Conservation (phyloP, 1,140 invertebrate species). For the Nasonia longicornis region DNA sequence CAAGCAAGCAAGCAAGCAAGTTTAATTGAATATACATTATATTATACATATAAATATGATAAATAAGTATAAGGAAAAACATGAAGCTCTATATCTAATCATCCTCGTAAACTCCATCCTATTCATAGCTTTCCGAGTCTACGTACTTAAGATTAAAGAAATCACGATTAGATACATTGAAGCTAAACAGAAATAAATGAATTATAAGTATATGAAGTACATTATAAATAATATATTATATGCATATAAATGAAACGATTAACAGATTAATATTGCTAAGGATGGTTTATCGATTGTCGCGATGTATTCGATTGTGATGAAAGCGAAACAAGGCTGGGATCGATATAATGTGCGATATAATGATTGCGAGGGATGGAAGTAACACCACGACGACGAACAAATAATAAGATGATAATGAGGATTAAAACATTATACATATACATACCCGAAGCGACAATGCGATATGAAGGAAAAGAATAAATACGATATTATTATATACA, state of each 20-base stretch:
- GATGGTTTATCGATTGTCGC: slow-evolving; percentile 28
- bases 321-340: neutral
- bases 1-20: slow-evolving; percentile 7
- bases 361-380: neutral
- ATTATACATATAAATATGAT: slow-evolving; percentile 1
- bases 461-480: slow-evolving; percentile 51
- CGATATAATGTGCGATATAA: neutral
- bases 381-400: slow-evolving; percentile 32
- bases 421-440: slow-evolving; percentile 54
- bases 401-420: slow-evolving; percentile 31
- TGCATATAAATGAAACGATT: slow-evolving; percentile 23
- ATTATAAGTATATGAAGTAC: slow-evolving; percentile 26
- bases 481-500: slow-evolving; percentile 36
- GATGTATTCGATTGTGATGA: neutral
- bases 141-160: slow-evolving; percentile 60
- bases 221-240: slow-evolving; percentile 45
- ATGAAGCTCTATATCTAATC: slow-evolving; percentile 33
- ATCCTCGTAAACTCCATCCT: slow-evolving; percentile 44
- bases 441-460: slow-evolving; percentile 56
- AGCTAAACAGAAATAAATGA: slow-evolving; percentile 21
- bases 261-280: neutral
- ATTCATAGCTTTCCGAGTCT: slow-evolving; percentile 60
- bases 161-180: slow-evolving; percentile 23
- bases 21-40: neutral
- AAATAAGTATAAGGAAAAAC: neutral